These are phyloP conservation scores for Ryuthela nishihirai DNA, from an alignment of 2,888 invertebrate species.

Conservation along the genomic window DNA sequence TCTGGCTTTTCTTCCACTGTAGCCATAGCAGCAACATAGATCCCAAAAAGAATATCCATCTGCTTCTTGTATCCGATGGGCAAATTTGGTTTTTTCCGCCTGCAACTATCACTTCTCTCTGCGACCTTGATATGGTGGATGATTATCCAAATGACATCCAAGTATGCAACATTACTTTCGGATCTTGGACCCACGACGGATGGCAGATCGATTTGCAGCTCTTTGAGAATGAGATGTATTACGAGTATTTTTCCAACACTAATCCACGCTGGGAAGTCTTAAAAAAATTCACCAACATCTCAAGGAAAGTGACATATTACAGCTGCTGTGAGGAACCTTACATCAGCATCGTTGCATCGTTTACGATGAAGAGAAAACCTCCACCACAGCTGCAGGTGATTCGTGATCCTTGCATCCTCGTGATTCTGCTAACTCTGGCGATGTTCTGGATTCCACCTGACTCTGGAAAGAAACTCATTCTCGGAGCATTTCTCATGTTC, in stretches of 20 bases:
- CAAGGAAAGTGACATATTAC: slow-evolving; percentile 16
- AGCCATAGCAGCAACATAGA: slow-evolving; percentile 21
- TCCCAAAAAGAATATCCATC: slow-evolving; percentile 11
- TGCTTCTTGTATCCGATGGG: slow-evolving; percentile 1
- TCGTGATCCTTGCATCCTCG: slow-evolving; percentile 14
- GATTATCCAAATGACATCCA: slow-evolving; percentile 8
- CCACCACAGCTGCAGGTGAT: slow-evolving; percentile 19
- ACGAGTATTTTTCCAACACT: slow-evolving; percentile 11
- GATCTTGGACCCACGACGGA: slow-evolving; percentile 29
- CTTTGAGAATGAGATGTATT: slow-evolving; percentile 1
- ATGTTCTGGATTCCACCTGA: slow-evolving; percentile 32
- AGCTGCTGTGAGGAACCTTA: slow-evolving; percentile 18
- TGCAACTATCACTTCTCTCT: slow-evolving; percentile 7
- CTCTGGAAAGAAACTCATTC: slow-evolving; percentile 15
- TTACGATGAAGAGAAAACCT: slow-evolving; percentile 12
- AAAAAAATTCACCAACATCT: not conserved
- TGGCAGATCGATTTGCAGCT: slow-evolving; percentile 16
- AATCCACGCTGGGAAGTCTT: slow-evolving; percentile 23
- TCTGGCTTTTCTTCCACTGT: not conserved
- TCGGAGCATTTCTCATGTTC: slow-evolving; percentile 18
- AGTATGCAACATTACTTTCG: slow-evolving; percentile 1
- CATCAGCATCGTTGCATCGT: slow-evolving; percentile 2
- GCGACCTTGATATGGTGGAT: not conserved
- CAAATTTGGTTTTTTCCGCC: slow-evolving; percentile 14
- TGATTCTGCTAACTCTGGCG: slow-evolving; percentile 15